Evolutionary conservation across 1,140 invertebrate genomes (phyloP).

Genomic region (Zaprionus taronus): DNA sequence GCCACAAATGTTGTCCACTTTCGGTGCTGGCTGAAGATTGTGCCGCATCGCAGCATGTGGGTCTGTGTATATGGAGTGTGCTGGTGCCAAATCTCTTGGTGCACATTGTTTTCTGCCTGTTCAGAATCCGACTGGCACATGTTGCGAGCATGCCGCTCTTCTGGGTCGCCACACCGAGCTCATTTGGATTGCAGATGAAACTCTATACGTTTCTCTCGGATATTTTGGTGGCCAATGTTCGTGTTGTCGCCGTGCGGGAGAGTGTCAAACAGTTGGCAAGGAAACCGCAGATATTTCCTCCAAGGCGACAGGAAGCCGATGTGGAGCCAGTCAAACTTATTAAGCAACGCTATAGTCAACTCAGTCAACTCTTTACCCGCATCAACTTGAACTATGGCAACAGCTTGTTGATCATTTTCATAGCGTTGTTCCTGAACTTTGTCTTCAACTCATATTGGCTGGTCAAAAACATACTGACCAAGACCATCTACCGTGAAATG

Average conservation of each 20-base stretch:
- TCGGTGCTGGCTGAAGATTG: neutral
- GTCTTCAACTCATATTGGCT: conserved; percentile 70
- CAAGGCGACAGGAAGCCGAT: conserved; percentile 10
- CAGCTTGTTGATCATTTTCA: conserved; percentile 59
- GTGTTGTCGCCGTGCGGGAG: conserved; percentile 3
- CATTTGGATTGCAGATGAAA: conserved; percentile 55
- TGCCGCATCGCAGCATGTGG: conserved; percentile 9
- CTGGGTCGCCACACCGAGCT: conserved; percentile 36
- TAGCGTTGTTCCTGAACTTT: conserved; percentile 58
- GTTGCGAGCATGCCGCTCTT: conserved; percentile 19
- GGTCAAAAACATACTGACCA: conserved; percentile 30
- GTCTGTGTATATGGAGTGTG: neutral
- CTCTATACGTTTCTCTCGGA: conserved; percentile 51
- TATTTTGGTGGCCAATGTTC: conserved; percentile 49
- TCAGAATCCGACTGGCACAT: neutral
- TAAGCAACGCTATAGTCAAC: conserved; percentile 50
- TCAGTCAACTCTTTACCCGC: conserved; percentile 29
- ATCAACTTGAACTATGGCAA: conserved; percentile 55
- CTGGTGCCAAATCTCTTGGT: conserved; percentile 22
- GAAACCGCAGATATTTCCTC: conserved; percentile 6
- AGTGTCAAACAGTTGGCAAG: conserved; percentile 36
- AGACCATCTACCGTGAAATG: neutral
- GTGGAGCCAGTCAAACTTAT: conserved; percentile 14
- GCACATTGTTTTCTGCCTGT: conserved; percentile 11
- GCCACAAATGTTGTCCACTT: neutral